Evolutionary conservation across 2,113 vertebrate species (phyloP), one percentile per base, ranked within the genome.

Genomic region (Prionailurus viverrinus): DNA sequence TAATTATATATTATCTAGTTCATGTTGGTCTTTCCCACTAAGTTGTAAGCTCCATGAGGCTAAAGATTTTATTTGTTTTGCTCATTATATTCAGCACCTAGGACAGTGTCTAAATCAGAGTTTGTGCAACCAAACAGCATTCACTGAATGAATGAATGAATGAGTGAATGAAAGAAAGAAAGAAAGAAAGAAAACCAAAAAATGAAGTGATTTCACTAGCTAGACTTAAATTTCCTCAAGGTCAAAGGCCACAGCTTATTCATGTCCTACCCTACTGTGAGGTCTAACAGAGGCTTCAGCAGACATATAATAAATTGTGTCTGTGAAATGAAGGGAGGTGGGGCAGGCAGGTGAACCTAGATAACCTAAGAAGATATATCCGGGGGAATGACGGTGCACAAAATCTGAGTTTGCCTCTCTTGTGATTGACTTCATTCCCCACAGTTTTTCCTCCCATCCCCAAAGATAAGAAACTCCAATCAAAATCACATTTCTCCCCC

Each of bases 401-500:
- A 85, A 81, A 76, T 69, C 13, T 16, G 78, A 97, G 25, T 19
- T 36, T 36, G 7, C 29, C 45, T 76, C 45, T 53, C 65, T 31
- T 53, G 1, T 88, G 91, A 97, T 41, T 94, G 65, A 68, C 85
- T 94, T 63, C 11, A 33, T 39, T 93, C 81, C 33, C 87, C 53
- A 63, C 16, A 53, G 53, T 41, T 74, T 96, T 73, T 65, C 25
- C 29, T 80, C 12, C 21, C 45, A 31, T 91, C 84, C 61, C 95
- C 81, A 61, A 93, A 97, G 66, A 96, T 84, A 79, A 92, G 76
- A 91, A 86, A 65, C 48, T 97, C 21, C 89, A 89, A 31, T 91
- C 69, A 92, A 78, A 94, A 33, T 73, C 92, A 97, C 94, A 65
- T 51, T 80, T 61, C 0, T 73, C 21, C 41, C 51, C 63, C 1